Evolutionary conservation across 2,797 vertebrate species (phyloP).

Genomic region (Aplochiton taeniatus): DNA sequence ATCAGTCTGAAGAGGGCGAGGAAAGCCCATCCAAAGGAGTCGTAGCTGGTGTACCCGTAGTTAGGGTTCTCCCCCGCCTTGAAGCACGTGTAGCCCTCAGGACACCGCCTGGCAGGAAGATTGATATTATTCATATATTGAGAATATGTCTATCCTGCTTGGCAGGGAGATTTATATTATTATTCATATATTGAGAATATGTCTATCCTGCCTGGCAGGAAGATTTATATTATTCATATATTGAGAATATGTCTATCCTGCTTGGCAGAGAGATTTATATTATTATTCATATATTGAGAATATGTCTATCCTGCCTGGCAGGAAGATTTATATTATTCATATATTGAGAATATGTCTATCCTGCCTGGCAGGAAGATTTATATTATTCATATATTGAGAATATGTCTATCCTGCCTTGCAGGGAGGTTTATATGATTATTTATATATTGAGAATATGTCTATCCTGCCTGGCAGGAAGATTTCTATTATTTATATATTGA

Average conservation of each 20-base stretch:
- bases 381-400: background rate
- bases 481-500: background rate
- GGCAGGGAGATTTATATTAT: constrained; percentile 4
- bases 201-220: background rate
- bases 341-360: background rate
- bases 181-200: background rate
- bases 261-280: constrained; percentile 4
- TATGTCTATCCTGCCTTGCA: too few species aligned
- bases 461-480: constrained; percentile 5
- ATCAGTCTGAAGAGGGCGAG: constrained; percentile 94
- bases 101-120: constrained; percentile 80
- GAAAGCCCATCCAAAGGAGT: constrained; percentile 92
- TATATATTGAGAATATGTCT: background rate
- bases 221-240: constrained; percentile 1
- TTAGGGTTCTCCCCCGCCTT: constrained; percentile 90
- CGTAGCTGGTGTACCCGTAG: constrained; percentile 94
- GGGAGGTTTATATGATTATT: constrained; percentile 1
- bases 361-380: constrained; percentile 3
- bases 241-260: background rate
- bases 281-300: background rate
- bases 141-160: background rate
- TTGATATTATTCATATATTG: background rate
- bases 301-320: too few species aligned
- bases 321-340: constrained; percentile 1
- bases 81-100: constrained; percentile 85